Conservation (phyloP, 2,113 vertebrate species). For the Pholis gunnellus region DNA sequence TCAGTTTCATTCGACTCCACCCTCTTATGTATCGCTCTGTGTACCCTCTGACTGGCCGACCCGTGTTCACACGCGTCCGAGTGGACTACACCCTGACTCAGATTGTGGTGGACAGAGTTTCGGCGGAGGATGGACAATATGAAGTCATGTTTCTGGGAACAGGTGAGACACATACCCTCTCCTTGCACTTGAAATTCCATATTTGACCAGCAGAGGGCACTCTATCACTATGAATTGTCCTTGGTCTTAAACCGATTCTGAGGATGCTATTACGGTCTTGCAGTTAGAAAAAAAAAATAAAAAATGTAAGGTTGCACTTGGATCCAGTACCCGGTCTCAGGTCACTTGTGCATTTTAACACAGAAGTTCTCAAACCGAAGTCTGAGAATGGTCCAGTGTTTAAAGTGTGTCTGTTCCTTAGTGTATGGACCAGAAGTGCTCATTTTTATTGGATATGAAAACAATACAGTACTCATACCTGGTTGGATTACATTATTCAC, state of each 20-base stretch:
- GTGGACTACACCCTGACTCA: conserved; percentile 94
- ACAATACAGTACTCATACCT: not conserved
- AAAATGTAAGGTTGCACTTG: not conserved
- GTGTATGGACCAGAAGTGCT: not conserved
- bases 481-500: not conserved
- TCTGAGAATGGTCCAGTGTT: not conserved
- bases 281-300: not conserved
- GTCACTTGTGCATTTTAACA: not conserved
- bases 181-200: not conserved
- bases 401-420: not conserved
- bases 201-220: conserved; percentile 68
- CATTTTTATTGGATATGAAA: not conserved
- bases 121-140: conserved; percentile 95
- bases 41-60: conserved; percentile 86
- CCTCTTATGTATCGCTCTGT: conserved; percentile 91
- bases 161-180: conserved; percentile 79
- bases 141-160: conserved; percentile 98
- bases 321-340: not conserved
- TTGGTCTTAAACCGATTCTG: not conserved
- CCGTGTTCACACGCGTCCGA: conserved; percentile 90
- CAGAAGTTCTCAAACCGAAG: not conserved
- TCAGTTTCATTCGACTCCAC: conserved; percentile 93
- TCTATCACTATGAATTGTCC: conserved; percentile 9
- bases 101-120: conserved; percentile 93
- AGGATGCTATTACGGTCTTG: not conserved